These are phyloP conservation scores for Dasysyrphus tricinctus DNA, from an alignment of 2,888 invertebrate genomes.

Conservation along the genomic window DNA sequence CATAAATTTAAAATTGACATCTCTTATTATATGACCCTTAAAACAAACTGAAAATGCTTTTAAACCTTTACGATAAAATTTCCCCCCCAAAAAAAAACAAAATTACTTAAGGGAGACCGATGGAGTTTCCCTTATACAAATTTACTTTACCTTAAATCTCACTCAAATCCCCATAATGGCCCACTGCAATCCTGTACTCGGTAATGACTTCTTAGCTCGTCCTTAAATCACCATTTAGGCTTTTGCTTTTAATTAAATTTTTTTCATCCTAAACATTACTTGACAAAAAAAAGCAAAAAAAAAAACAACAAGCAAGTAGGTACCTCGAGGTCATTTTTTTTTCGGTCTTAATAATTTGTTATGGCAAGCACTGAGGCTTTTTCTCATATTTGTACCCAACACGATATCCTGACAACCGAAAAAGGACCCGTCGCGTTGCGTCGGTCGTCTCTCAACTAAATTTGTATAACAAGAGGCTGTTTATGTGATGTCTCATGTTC, in stretches of 20 bases:
- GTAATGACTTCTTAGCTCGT: slow-evolving; percentile 24
- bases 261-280: slow-evolving; percentile 24
- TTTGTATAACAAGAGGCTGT: slow-evolving; percentile 41
- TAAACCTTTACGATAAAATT: not conserved
- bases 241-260: slow-evolving; percentile 65
- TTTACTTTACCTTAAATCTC: not conserved
- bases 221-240: slow-evolving; percentile 60
- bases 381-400: slow-evolving; percentile 9
- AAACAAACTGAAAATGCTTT: too few relatives aligned
- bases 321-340: not conserved
- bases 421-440: not conserved
- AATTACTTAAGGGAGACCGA: not conserved
- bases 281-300: slow-evolving; percentile 1
- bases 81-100: not conserved
- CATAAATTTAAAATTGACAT: too few relatives aligned
- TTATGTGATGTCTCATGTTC: slow-evolving; percentile 49
- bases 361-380: slow-evolving; percentile 39
- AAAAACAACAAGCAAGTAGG: not conserved
- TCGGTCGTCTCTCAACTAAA: not conserved
- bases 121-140: not conserved
- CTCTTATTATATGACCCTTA: too few relatives aligned
- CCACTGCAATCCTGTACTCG: not conserved
- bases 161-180: slow-evolving; percentile 17
- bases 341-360: slow-evolving; percentile 54
- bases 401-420: slow-evolving; percentile 9